These are phyloP conservation scores for Hoplostethus mediterraneus DNA, from an alignment of 2,797 vertebrate genomes.

Conservation along the genomic window DNA sequence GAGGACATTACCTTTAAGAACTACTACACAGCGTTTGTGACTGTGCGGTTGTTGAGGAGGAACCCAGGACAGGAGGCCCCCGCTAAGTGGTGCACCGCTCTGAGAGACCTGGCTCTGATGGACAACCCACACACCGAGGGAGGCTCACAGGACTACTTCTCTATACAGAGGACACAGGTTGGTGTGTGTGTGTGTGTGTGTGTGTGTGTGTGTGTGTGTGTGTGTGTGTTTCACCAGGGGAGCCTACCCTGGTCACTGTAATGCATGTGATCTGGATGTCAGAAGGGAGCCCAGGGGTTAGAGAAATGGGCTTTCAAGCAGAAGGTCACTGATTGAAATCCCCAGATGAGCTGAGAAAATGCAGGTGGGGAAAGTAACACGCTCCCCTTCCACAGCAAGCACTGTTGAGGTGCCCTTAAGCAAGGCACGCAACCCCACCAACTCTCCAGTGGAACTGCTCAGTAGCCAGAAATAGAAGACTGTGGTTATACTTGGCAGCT, in stretches of 20 bases:
- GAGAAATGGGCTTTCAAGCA: no score
- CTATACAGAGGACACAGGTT: slow-evolving; percentile 90
- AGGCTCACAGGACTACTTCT: slow-evolving; percentile 93
- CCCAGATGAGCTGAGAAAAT: no score
- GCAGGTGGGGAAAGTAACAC: no score
- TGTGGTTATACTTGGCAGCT: background rate
- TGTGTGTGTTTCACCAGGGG: background rate
- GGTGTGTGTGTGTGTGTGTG: background rate
- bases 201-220: slow-evolving; percentile 9
- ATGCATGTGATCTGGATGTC: no score
- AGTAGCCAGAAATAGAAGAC: no score
- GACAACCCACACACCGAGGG: slow-evolving; percentile 92
- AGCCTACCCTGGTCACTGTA: no score
- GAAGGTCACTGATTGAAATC: no score
- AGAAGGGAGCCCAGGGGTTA: no score
- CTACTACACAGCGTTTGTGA: slow-evolving; percentile 94
- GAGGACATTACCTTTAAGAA: slow-evolving; percentile 94
- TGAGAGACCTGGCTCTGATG: slow-evolving; percentile 90
- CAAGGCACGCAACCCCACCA: no score
- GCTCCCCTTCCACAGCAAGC: no score
- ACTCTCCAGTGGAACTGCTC: no score
- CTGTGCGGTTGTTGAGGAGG: slow-evolving; percentile 85
- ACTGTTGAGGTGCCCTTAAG: no score
- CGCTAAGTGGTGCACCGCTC: slow-evolving; percentile 89
- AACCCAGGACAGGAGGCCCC: slow-evolving; percentile 59